Conservation (phyloP, 2,888 invertebrate species). For the Cantharis lateralis region DNA sequence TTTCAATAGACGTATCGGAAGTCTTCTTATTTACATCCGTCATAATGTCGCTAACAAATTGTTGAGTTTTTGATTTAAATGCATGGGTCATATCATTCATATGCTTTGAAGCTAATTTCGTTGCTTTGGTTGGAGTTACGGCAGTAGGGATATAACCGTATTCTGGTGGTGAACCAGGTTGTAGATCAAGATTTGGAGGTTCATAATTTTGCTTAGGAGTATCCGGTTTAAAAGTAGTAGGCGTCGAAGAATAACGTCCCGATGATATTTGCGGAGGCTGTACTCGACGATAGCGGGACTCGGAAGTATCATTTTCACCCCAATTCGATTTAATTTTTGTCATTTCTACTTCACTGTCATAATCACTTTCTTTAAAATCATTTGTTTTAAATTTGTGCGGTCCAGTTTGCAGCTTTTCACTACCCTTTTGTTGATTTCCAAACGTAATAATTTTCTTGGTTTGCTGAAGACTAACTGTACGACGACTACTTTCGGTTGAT, state of each 20-base stretch:
- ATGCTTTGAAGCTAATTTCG: slow-evolving; percentile 65
- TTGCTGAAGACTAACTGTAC: slow-evolving; percentile 71
- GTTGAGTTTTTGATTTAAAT: slow-evolving; percentile 70
- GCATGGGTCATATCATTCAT: slow-evolving; percentile 70
- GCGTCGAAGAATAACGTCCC: neutral
- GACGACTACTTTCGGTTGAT: slow-evolving; percentile 66
- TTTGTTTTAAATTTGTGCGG: slow-evolving; percentile 67
- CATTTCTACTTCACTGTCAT: slow-evolving; percentile 70
- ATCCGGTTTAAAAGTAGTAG: neutral
- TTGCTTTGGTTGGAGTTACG: slow-evolving; percentile 49
- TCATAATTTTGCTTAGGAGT: slow-evolving; percentile 13
- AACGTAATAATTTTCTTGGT: slow-evolving; percentile 72
- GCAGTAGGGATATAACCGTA: slow-evolving; percentile 60
- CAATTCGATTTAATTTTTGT: slow-evolving; percentile 66
- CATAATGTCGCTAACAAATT: slow-evolving; percentile 69
- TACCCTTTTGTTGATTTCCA: slow-evolving; percentile 58
- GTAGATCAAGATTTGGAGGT: slow-evolving; percentile 49
- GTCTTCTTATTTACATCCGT: slow-evolving; percentile 61
- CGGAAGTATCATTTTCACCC: slow-evolving; percentile 64
- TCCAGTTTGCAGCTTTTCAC: slow-evolving; percentile 51
- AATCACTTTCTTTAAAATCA: slow-evolving; percentile 70
- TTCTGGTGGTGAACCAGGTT: slow-evolving; percentile 66
- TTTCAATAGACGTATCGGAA: slow-evolving; percentile 55
- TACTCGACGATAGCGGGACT: slow-evolving; percentile 66
- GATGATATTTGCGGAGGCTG: slow-evolving; percentile 58